Evolutionary conservation across 2,797 vertebrate species (phyloP).

Genomic region (Alectoris magna): DNA sequence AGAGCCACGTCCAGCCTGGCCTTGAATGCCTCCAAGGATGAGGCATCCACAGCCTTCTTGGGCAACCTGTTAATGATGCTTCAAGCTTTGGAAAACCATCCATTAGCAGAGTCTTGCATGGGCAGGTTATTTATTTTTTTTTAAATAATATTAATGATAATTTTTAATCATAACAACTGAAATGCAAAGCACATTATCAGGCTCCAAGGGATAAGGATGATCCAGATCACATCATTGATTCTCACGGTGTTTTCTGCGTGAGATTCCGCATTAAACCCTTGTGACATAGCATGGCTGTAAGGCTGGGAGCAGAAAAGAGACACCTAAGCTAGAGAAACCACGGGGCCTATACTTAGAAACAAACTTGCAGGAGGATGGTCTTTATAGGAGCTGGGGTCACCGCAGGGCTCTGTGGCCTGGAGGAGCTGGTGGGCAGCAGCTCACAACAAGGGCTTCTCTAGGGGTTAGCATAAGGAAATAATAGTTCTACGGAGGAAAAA

Average conservation of each 20-base stretch:
- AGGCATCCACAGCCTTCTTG: too few species aligned
- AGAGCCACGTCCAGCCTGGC: too few species aligned
- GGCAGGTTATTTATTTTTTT: not conserved
- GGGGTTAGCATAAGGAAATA: not conserved
- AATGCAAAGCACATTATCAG: not conserved
- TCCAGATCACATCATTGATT: not conserved
- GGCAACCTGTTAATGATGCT: not conserved
- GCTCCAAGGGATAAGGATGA: not conserved
- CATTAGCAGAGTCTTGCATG: not conserved
- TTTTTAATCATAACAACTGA: not conserved
- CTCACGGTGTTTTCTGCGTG: not conserved
- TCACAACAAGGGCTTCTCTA: not conserved
- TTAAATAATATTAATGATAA: not conserved
- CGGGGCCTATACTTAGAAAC: not conserved
- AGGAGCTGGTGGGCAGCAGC: not conserved
- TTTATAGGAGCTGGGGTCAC: slow-evolving; percentile 19
- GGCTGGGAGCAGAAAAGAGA: not conserved
- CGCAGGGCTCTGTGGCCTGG: not conserved
- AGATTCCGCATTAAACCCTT: not conserved
- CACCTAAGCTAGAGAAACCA: not conserved
- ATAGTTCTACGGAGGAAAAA: not conserved
- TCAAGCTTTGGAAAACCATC: not conserved
- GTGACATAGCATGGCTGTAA: not conserved
- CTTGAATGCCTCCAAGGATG: too few species aligned
- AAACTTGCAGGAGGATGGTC: not conserved